These are phyloP conservation scores for Struthio camelus DNA, from an alignment of 2,113 vertebrate genomes.

Conservation along the genomic window DNA sequence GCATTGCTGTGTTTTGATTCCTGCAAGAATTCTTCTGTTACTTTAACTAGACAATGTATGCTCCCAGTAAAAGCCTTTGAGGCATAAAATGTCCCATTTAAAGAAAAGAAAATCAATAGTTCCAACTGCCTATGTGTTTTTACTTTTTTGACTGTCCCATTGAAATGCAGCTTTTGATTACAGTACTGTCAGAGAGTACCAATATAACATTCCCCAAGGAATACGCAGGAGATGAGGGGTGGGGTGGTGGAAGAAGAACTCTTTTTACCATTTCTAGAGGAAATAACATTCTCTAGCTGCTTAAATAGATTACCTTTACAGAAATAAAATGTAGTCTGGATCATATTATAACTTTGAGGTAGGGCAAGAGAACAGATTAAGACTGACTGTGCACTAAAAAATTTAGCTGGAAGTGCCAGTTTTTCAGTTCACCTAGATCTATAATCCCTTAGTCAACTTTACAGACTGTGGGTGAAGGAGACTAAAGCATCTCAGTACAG, in stretches of 20 bases:
- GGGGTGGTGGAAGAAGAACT: background rate
- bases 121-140: background rate
- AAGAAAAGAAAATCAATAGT: background rate
- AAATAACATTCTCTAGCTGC: background rate
- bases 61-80: slow-evolving; percentile 4
- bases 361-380: background rate
- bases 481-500: background rate
- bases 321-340: background rate
- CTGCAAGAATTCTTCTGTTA: background rate
- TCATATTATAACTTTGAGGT: background rate
- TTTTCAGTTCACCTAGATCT: background rate
- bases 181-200: background rate
- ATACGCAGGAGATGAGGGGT: background rate
- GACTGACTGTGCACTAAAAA: background rate
- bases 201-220: background rate
- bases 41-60: background rate
- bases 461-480: background rate
- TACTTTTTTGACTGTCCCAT: slow-evolving; percentile 5
- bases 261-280: background rate
- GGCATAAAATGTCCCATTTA: slow-evolving; percentile 36
- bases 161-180: slow-evolving; percentile 50
- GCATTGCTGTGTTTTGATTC: background rate
- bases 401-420: background rate
- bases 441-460: background rate
- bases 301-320: slow-evolving; percentile 18